Base-by-base conservation (phyloP, 2,113 vertebrate genomes). In the Tonatia bakeri region DNA sequence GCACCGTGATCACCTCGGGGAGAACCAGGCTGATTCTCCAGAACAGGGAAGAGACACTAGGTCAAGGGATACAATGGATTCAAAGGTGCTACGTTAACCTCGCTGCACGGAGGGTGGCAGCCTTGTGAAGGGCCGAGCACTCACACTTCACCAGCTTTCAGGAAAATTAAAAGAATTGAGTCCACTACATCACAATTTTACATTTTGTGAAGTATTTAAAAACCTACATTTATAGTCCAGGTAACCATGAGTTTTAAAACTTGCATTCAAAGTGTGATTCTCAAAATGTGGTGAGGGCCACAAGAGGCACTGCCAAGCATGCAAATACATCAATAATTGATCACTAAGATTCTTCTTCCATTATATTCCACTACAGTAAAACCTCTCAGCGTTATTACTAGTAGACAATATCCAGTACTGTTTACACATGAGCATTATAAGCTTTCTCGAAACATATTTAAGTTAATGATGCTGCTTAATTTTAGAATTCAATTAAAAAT, bases 231-330 rank as follows among this genome's bases (percentile, higher is more conserved):
- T 94, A 38, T 50, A 54, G 90, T 36, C 33, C 59, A 81, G 4
- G 12, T 73, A 85, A 76, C 33, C 52, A 43, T 50, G 38, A 97
- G 77, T 67, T 93, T 82, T 91, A 33, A 95, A 91, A 65, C 16
- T 47, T 70, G 40, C 54, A 93, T 86, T 64, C 38, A 33, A 33
- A 87, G 20, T 76, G 38, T 76, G 33, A 88, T 67, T 70, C 92
- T 73, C 70, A 81, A 92, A 90, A 87, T 65, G 85, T 65, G 17
- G 2, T 33, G 12, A 84, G 14, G 65, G 38, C 43, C 86, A 90
- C 36, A 59, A 70, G 77, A 4, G 24, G 59, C 24, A 52, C 0
- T 93, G 84, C 24, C n/a, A 70, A 77, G 47, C 15, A 59, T 7
- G 45, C n/a, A 83, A 83, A 61, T 19, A 36, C 28, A 40, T 26